Evolutionary conservation across 2,888 invertebrate species (phyloP).

Genomic region (Acanthacorydalis orientalis): DNA sequence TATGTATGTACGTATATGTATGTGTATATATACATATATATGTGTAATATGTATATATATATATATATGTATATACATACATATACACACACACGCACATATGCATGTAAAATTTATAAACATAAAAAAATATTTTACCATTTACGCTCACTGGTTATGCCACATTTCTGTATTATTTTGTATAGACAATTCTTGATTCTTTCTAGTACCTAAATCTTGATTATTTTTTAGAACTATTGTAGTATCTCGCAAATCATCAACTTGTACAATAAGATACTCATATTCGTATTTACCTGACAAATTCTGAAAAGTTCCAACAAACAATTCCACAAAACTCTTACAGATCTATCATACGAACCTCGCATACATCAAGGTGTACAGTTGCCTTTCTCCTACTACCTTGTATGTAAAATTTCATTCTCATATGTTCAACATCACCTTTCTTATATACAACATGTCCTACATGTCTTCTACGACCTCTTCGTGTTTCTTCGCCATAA

Average conservation of each 20-base stretch:
- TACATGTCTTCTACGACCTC: constrained; percentile 70
- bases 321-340: no score
- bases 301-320: constrained; percentile 33
- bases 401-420: constrained; percentile 83
- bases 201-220: constrained; percentile 11
- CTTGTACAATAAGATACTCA: constrained; percentile 66
- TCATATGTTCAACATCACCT: constrained; percentile 60
- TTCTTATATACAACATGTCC: constrained; percentile 59
- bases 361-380: constrained; percentile 71
- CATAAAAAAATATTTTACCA: no score
- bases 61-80: no score
- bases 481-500: constrained; percentile 70
- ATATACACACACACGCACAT: no score
- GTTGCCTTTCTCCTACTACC: constrained; percentile 67
- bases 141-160: background rate
- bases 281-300: constrained; percentile 60
- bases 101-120: no score
- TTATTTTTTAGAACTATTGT: constrained; percentile 70
- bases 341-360: constrained; percentile 33
- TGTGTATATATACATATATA: no score
- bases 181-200: background rate
- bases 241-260: constrained; percentile 59
- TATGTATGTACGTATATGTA: no score
- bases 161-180: background rate
- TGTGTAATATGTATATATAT: no score